A percentile compares a stretch with the other conserved stretches of the same genome.
Evolutionary conservation across 2,797 vertebrate species (phyloP).

Genomic region (Hephaestus fuliginosus): DNA sequence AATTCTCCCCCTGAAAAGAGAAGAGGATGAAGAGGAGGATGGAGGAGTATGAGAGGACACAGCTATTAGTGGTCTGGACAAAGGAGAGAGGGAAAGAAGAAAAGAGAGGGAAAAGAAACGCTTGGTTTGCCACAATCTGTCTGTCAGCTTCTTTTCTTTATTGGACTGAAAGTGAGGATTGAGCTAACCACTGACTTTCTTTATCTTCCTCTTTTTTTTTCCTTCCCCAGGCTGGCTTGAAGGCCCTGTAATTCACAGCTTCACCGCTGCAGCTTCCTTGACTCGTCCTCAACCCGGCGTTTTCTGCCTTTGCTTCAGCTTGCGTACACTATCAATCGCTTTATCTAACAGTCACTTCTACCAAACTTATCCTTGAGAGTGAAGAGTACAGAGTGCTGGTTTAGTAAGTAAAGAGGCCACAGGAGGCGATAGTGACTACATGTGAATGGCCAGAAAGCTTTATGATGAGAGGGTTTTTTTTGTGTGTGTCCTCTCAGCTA

Average conservation of each 20-base stretch:
- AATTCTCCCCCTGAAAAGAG: slow-evolving; percentile 58
- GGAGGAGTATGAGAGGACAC: slow-evolving; percentile 54
- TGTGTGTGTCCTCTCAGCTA: background rate
- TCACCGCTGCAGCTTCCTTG: slow-evolving; percentile 51
- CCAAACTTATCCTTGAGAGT: slow-evolving; percentile 26
- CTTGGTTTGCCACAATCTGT: slow-evolving; percentile 47
- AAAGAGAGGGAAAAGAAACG: slow-evolving; percentile 24
- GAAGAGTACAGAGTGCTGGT: slow-evolving; percentile 17
- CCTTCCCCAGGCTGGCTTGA: slow-evolving; percentile 46
- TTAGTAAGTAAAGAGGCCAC: slow-evolving; percentile 17
- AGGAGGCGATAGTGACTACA: slow-evolving; percentile 1
- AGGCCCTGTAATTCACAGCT: slow-evolving; percentile 57
- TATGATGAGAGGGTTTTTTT: background rate
- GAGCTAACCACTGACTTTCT: slow-evolving; percentile 54
- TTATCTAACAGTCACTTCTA: slow-evolving; percentile 42
- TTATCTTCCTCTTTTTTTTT: slow-evolving; percentile 48
- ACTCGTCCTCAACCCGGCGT: slow-evolving; percentile 25
- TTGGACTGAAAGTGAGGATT: slow-evolving; percentile 57
- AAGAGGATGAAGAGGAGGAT: slow-evolving; percentile 34
- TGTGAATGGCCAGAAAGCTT: slow-evolving; percentile 21
- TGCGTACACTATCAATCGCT: slow-evolving; percentile 37
- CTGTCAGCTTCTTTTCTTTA: slow-evolving; percentile 58
- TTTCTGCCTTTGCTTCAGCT: slow-evolving; percentile 37
- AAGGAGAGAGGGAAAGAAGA: slow-evolving; percentile 49
- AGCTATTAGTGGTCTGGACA: slow-evolving; percentile 71